Base-by-base conservation (phyloP, 2,113 vertebrate species). In the Gobius niger region DNA sequence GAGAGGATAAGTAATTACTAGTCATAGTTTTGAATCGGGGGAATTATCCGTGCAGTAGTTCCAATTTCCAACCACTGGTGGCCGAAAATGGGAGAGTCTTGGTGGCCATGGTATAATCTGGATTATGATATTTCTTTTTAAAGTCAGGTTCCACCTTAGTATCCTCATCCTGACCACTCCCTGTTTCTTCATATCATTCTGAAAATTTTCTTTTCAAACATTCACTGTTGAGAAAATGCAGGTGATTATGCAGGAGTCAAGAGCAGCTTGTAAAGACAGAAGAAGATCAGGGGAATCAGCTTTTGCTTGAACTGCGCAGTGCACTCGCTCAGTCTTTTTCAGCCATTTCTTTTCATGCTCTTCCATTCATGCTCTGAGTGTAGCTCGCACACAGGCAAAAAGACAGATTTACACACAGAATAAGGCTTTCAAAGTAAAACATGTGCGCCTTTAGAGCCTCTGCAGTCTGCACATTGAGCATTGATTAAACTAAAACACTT, bases 311-410 rank as follows among this genome's bases (percentile, higher is more conserved):
- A 84, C 79, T 82, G 68, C 68, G 79, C 60, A 15, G 82, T 62
- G 75, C 49, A 15, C 75, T 78, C 64, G 1, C 24, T 34, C 24
- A 77, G 81, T 84, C 79, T 83, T 84, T 89, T 88, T 88, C 79
- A 81, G 77, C 72, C 12, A 64, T 83, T 90, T 70, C 82, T 75
- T 90, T 90, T 88, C 74, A 88, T 88, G 82, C 70, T 81, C 70
- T 69, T 80, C 86, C 84, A 72, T 87, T 90, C 86, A 87, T 13
- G 65, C 61, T 51, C 71, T 4, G 51, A 68, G 72, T 68, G 68
- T 66, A 76, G 74, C 79, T 70, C 16, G 57, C 75, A 67, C 72
- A 64, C 73, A 47, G 74, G 72, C 77, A 74, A 76, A 85, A 80
- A 74, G 65, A 79, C 77, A 72, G 75, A 69, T 70, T 67, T 66